Conservation (phyloP, 2,797 vertebrate genomes). For the Hephaestus fuliginosus region DNA sequence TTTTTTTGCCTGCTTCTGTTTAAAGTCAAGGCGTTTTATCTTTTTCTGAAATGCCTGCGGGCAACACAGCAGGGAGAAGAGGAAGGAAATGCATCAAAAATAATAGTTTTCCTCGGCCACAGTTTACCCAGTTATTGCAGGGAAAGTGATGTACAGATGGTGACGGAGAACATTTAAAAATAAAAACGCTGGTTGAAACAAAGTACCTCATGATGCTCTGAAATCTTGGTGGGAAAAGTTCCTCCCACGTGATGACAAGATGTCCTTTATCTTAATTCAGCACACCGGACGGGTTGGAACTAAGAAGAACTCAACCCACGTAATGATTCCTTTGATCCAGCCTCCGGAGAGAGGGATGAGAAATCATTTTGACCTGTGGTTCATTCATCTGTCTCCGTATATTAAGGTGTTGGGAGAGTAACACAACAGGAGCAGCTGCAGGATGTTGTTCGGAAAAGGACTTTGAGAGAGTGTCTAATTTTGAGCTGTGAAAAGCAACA, state of each 20-base stretch:
- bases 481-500: conserved; percentile 28
- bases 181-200: conserved; percentile 7
- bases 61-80: conserved; percentile 58
- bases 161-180: conserved; percentile 7
- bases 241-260: conserved; percentile 32
- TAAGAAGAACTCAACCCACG: conserved; percentile 28
- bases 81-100: conserved; percentile 55
- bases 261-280: conserved; percentile 40
- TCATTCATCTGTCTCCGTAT: conserved; percentile 37
- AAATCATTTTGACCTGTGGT: conserved; percentile 45
- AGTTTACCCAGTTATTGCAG: conserved; percentile 22
- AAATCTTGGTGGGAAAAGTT: conserved; percentile 17
- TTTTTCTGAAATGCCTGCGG: conserved; percentile 63
- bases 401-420: conserved; percentile 37
- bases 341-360: conserved; percentile 28
- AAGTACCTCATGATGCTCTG: conserved; percentile 8
- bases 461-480: conserved; percentile 25
- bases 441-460: conserved; percentile 28
- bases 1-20: conserved; percentile 45
- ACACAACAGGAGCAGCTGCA: conserved; percentile 21
- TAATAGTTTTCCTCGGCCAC: conserved; percentile 33
- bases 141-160: conserved; percentile 22
- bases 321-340: conserved; percentile 47
- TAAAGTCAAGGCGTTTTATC: conserved; percentile 64
- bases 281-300: conserved; percentile 20